Base-by-base conservation (phyloP, 35 echinoderm and acorn worm species). In the Stichopus chloronotus region DNA sequence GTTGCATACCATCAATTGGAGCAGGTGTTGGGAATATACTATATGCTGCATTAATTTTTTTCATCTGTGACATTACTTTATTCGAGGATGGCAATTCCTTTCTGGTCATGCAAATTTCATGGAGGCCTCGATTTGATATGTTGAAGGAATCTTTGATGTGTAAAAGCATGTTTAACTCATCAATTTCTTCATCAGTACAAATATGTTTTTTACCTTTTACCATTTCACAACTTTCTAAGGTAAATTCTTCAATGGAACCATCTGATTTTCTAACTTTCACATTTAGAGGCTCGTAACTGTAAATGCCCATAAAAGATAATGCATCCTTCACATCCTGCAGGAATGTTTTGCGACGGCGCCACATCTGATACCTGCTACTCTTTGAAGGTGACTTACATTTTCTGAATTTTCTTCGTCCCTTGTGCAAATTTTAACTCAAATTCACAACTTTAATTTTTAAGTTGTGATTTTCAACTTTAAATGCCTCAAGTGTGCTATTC, bases 41-140 rank as follows among this genome's bases (percentile, higher is more conserved):
- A 71, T n/a, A 71, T 71, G 63, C 63, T 71, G 63, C 63, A 71
- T 71, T 71, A 2, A 71, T 71, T 71, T 71, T 71, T 71, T 71
- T 71, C 63, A 71, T 71, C 63, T 4, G 63, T 4, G 63, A 71
- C 63, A 71, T 71, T 71, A n/a, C n/a, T n/a, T n/a, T n/a, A 71
- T 71, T 71, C 1, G 63, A 71, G 63, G 63, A 71, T 71, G 63
- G 63, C n/a, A 71, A 71, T 71, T 71, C 63, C 63, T 71, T 71
- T 71, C 63, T 71, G 4, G 63, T 71, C 63, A 71, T 71, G 63
- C 63, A 4, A 71, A 71, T 71, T 71, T 71, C 63, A 71, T 71
- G 63, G 4, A 71, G 63, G 63, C 63, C 63, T 71, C 63, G 63
- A 4, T 71, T 71, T 71, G 63, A 71, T 71, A 71, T 71, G 63